A percentile compares a stretch with the other conserved stretches of the same genome.
Conservation (phyloP, 2,113 vertebrate species). For the Chinchilla lanigera region DNA sequence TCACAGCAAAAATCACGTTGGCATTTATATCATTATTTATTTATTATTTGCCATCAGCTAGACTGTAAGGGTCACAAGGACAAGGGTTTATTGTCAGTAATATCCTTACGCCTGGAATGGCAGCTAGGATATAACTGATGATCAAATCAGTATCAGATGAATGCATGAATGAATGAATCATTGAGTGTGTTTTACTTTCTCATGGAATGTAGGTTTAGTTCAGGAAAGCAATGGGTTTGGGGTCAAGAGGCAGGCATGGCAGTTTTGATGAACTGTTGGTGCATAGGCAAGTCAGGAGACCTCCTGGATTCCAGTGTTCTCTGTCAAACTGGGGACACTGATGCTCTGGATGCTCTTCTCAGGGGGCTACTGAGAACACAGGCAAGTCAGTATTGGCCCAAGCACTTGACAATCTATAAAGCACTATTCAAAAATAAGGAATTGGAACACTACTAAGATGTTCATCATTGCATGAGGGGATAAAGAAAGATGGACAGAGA, state of each 20-base stretch:
- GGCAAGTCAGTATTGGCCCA: neutral
- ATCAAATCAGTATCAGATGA: neutral
- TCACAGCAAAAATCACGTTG: neutral
- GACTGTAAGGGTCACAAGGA: neutral
- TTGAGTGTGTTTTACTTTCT: neutral
- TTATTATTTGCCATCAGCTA: neutral
- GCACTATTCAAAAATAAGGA: conserved; percentile 20
- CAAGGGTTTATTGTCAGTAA: neutral
- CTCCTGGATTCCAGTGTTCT: neutral
- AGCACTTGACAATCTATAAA: conserved; percentile 6
- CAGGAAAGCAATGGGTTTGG: neutral
- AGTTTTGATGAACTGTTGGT: neutral
- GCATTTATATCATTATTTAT: neutral
- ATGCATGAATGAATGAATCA: conserved; percentile 6
- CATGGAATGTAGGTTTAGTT: neutral
- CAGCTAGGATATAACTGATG: neutral
- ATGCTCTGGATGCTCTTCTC: neutral
- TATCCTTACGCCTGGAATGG: neutral
- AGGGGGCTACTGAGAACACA: neutral
- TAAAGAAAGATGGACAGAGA: conserved; percentile 43
- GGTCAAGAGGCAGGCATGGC: neutral
- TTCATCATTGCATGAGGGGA: conserved; percentile 37
- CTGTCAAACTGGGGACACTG: neutral
- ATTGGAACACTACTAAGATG: neutral
- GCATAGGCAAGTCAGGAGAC: neutral